A percentile compares a stretch with the other conserved stretches of the same genome.
Conservation (phyloP, 2,797 vertebrate genomes). For the Ambastaia sidthimunki region DNA sequence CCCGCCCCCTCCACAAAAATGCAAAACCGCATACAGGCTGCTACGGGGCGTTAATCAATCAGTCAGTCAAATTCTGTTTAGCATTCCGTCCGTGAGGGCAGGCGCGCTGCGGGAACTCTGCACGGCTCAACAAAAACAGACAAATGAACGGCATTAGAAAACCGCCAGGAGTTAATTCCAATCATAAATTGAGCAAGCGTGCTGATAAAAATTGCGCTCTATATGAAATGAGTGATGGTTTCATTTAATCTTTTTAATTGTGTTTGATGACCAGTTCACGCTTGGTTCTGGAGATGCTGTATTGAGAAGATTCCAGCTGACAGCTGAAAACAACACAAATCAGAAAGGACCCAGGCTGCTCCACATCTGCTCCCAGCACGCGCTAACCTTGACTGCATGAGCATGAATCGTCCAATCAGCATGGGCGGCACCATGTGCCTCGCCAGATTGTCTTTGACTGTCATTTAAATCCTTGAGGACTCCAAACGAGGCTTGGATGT, state of each 20-base stretch:
- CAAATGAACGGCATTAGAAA: slow-evolving; percentile 52
- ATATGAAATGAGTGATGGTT: slow-evolving; percentile 46
- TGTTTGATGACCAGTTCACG: slow-evolving; percentile 62
- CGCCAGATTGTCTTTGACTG: slow-evolving; percentile 40
- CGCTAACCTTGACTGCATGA: slow-evolving; percentile 65
- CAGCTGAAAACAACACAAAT: slow-evolving; percentile 58
- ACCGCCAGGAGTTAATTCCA: slow-evolving; percentile 51
- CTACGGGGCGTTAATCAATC: slow-evolving; percentile 63
- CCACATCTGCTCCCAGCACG: slow-evolving; percentile 43
- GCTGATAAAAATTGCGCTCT: slow-evolving; percentile 46
- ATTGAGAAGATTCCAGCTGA: slow-evolving; percentile 57
- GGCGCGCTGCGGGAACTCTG: slow-evolving; percentile 27
- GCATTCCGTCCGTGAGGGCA: slow-evolving; percentile 53
- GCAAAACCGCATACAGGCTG: slow-evolving; percentile 26
- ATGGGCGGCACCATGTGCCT: slow-evolving; percentile 16
- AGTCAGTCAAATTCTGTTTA: slow-evolving; percentile 61
- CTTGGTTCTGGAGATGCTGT: slow-evolving; percentile 40
- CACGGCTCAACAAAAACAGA: slow-evolving; percentile 47
- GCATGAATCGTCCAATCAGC: slow-evolving; percentile 54
- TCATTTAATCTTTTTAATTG: slow-evolving; percentile 65
- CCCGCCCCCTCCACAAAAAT: slow-evolving; percentile 1
- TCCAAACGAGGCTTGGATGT: background rate
- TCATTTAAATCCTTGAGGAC: slow-evolving; percentile 29
- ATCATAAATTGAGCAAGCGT: slow-evolving; percentile 60
- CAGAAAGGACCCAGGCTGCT: slow-evolving; percentile 44